Base-by-base conservation (phyloP, 2,888 invertebrate species). In the Megamerina dolium region DNA sequence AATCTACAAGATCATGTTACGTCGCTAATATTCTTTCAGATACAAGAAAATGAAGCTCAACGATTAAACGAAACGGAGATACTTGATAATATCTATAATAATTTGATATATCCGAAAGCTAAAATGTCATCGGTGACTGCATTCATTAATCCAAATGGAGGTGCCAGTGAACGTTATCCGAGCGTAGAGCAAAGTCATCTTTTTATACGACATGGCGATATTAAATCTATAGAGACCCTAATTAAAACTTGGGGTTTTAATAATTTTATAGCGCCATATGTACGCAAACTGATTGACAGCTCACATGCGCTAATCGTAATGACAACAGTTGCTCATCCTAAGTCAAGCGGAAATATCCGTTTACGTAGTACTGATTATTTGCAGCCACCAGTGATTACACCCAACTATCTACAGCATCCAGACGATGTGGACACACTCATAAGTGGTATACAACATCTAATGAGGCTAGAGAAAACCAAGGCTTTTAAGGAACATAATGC, bases 1-100 rank as follows among this genome's bases (percentile, higher is more conserved):
- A 84, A 87, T 59, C 72, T 88, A 1, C 85, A 87, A 65, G 87
- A 88, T 58, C 87, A 88, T 63, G 78, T 83, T 16, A 80, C 79
- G 1, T 73, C 81, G 2, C 51, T 54, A 16, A 6, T 58, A 5
- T 42, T 58, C 13, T 49, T 59, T 3, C 51, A 56, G 33, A 69
- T 77, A 53, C 75, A 76, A 5, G 48, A 54, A 6, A 48, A 51
- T 34, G 44, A 46, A 5, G 36, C 53, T 0, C 16, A 40, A 5
- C 29, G 43, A 0, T 16, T 40, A 1, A 45, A 60, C 66, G 4
- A 70, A 66, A 50, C 63, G 65, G 48, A 53, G 3, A 9, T 44
- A 0, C 29, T 61, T 1, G 59, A 63, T 30, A 49, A 34, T 8
- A 47, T 54, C 3, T 63, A 56, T 31, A 51, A 74, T 17, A 81